Base-by-base conservation (phyloP, 2,888 invertebrate genomes). In the Drosophila anomelani region DNA sequence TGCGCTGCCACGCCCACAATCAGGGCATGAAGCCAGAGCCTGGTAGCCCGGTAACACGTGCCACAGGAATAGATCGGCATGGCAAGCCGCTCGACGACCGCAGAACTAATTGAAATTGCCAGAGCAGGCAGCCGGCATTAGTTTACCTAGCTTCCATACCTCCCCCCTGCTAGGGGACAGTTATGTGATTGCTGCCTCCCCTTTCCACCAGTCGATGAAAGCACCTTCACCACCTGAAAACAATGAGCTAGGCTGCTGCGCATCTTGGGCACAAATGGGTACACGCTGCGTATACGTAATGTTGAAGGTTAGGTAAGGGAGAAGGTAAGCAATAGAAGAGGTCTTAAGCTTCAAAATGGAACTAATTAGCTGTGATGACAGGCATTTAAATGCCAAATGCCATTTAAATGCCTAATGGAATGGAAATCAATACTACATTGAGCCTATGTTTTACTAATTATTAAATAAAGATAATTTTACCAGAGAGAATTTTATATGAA, bases 71-170 rank as follows among this genome's bases (percentile, higher is more conserved):
- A 54, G 71, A 56, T 62, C 38, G 56, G 70, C 47, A 46, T 15
- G 44, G 51, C 76, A 43, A 75, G 51, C 49, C 68, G 63, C 32
- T 38, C 41, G 49, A 34, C 57, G 36, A 51, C 75, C 73, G 36
- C 76, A 76, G 67, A 68, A 47, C 79, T 75, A 77, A 79, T 79
- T 79, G 79, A 78, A 77, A 78, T 74, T 79, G 74, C 70, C 69
- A 63, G 55, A 41, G 44, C 59, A 62, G 78, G 55, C 76, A 49
- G 64, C 17, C 72, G 67, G 54, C 59, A 69, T 61, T 54, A 54
- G 67, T 78, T 67, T 56, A 36, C 38, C 49, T 56, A 13, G 43
- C 51, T 20, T 5, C 36, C 13, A 8, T 8, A 3, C n/a, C n/a
- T 20, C 23, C n/a, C 36, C 39, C 36, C 7, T 17, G 17, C 13